Base-by-base conservation (phyloP, 2,797 vertebrate species). In the Characodon lateralis region DNA sequence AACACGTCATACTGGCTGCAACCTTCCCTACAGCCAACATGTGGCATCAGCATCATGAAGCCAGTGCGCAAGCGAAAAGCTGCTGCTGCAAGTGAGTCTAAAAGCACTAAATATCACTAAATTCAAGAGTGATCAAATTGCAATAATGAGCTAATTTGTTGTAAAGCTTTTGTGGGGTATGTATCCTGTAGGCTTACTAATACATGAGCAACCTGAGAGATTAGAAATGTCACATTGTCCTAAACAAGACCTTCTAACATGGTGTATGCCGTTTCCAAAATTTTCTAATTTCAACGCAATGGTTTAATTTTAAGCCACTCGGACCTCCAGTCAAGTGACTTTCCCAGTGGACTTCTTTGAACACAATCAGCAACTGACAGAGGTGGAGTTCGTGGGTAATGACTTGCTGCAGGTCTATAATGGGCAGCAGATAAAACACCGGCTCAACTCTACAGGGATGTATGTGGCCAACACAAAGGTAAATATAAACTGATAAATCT, bases 391-490 rank as follows among this genome's bases (percentile, higher is more conserved):
- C 6, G 98, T 98, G 0, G 98, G 98, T 48, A 99, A 99, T 3
- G 98, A 99, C 88, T 96, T 99, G 80, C 93, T 99, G 73, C 98
- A 99, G 92, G 97, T 99, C 77, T 99, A 99, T 91, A 99, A 99
- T 0, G 98, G 97, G 58, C 98, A 99, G 87, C 98, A 99, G 95
- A 99, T 99, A 82, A 99, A 99, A 93, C 98, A 99, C 92, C 95
- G 98, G 1, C 97, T 99, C 81, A 99, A 99, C 81, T 99, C 98
- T 80, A 98, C 98, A 0, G 98, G 98, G 94, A 99, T 99, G 98
- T 99, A 99, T 51, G 98, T 99, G 90, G 98, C 98, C 83, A 99
- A 97, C 95, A 99, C 98, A 1, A 99, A 99, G 97, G 98, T 99
- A 93, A 6, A 66, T 2, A 48, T 3, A 39, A 39, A 74, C 39